A percentile compares a stretch with the other conserved stretches of the same genome.
Evolutionary conservation across 1,140 invertebrate species (phyloP).

Genomic region (Dendrolimus kikuchii): DNA sequence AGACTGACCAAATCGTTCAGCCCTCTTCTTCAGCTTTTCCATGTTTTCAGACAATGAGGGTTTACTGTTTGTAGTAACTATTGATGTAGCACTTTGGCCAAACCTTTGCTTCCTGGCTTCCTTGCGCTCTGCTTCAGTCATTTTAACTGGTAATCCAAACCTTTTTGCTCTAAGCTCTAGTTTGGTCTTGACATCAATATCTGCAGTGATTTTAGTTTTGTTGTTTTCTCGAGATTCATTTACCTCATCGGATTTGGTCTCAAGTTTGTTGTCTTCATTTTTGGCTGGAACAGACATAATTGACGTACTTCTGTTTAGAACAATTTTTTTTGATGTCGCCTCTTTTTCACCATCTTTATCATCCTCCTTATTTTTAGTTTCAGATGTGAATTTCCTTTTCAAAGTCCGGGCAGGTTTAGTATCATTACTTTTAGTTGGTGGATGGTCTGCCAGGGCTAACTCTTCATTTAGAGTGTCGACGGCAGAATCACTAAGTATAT

Average conservation of each 20-base stretch:
- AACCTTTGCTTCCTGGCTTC: conserved; percentile 80
- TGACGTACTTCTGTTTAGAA: conserved; percentile 79
- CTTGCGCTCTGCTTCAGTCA: conserved; percentile 74
- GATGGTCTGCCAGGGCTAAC: conserved; percentile 53
- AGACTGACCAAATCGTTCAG: conserved; percentile 82
- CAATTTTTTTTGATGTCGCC: conserved; percentile 71
- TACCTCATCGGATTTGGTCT: conserved; percentile 17
- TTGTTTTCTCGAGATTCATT: conserved; percentile 21
- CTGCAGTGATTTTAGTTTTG: conserved; percentile 73
- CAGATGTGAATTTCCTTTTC: conserved; percentile 58
- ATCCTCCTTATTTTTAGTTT: conserved; percentile 29
- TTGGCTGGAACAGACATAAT: conserved; percentile 48
- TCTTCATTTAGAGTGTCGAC: conserved; percentile 59
- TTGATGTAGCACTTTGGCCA: conserved; percentile 44
- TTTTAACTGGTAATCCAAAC: conserved; percentile 78
- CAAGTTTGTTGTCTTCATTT: conserved; percentile 21
- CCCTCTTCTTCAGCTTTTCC: conserved; percentile 81
- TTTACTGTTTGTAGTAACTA: conserved; percentile 49
- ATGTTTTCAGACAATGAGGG: conserved; percentile 63
- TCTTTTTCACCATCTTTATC: conserved; percentile 33
- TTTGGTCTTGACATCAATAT: conserved; percentile 78
- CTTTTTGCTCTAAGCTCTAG: conserved; percentile 85
- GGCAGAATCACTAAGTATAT: conserved; percentile 57
- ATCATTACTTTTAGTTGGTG: conserved; percentile 25
- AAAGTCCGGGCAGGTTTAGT: conserved; percentile 39